These are phyloP conservation scores for Ceratina japonica DNA, from an alignment of 1,140 invertebrate species.

Conservation along the genomic window DNA sequence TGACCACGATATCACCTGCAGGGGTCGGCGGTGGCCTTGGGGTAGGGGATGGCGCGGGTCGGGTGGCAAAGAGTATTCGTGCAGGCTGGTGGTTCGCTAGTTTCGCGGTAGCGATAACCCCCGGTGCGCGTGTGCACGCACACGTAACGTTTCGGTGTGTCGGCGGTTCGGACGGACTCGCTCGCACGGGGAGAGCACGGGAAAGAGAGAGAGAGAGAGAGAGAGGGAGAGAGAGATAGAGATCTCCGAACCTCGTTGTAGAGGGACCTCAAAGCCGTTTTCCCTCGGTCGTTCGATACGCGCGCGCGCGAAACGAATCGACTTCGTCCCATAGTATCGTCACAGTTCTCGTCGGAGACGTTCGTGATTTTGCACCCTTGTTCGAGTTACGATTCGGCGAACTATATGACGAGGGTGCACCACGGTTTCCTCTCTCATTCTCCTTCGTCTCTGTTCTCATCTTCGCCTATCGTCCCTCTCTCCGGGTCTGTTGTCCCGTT, in stretches of 20 bases:
- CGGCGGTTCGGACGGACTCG: slow-evolving; percentile 20
- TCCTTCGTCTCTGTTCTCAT: slow-evolving; percentile 32
- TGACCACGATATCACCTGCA: slow-evolving; percentile 35
- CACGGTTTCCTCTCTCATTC: slow-evolving; percentile 43
- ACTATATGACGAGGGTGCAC: slow-evolving; percentile 64
- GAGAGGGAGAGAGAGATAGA: no score
- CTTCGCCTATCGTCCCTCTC: slow-evolving; percentile 4
- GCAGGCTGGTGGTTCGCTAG: slow-evolving; percentile 35
- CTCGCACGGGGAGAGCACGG: neutral
- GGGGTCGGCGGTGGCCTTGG: neutral
- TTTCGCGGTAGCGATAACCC: slow-evolving; percentile 43
- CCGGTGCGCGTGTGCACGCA: slow-evolving; percentile 23
- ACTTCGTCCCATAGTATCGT: slow-evolving; percentile 75
- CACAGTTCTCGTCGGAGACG: slow-evolving; percentile 77
- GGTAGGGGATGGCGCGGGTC: slow-evolving; percentile 25
- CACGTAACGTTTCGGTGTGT: slow-evolving; percentile 5
- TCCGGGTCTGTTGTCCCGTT: slow-evolving; percentile 6
- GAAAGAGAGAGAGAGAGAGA: neutral
- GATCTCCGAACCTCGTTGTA: no score
- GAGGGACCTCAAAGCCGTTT: slow-evolving; percentile 30
- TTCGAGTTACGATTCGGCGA: slow-evolving; percentile 48
- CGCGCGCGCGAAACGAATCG: slow-evolving; percentile 74
- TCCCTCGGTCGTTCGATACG: slow-evolving; percentile 73
- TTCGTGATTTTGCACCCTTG: slow-evolving; percentile 75
- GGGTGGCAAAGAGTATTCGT: slow-evolving; percentile 23